Percentiles rank a stretch among this genome's conserved stretches.
Evolutionary conservation across 1,140 invertebrate genomes (phyloP).

Genomic region (Tetraneura akinire): DNA sequence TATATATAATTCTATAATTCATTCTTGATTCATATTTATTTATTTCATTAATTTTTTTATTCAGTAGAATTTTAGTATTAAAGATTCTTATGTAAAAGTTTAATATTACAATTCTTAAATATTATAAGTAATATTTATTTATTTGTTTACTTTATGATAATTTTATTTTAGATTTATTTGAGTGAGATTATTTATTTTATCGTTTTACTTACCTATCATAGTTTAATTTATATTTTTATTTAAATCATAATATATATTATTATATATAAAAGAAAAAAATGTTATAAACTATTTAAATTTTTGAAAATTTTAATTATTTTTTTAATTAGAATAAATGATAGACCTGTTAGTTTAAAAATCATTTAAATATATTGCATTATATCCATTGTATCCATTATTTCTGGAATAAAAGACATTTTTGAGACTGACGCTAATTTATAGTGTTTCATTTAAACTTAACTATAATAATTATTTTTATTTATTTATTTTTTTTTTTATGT

Average conservation of each 20-base stretch:
- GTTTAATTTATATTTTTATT: slow-evolving; percentile 44
- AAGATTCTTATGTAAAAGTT: not conserved
- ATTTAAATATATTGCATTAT: not conserved
- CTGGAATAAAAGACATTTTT: slow-evolving; percentile 49
- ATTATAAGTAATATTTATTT: slow-evolving; percentile 9
- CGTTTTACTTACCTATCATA: slow-evolving; percentile 40
- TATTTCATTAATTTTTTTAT: slow-evolving; percentile 1
- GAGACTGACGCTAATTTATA: slow-evolving; percentile 45
- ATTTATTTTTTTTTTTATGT: slow-evolving; percentile 9
- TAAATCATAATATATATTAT: slow-evolving; percentile 5
- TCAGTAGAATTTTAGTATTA: not conserved
- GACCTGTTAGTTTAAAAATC: not conserved
- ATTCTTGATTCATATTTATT: slow-evolving; percentile 1
- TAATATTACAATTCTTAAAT: not conserved
- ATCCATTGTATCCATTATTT: slow-evolving; percentile 24
- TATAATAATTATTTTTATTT: not conserved
- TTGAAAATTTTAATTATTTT: slow-evolving; percentile 32
- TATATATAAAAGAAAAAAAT: slow-evolving; percentile 11
- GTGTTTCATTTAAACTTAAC: slow-evolving; percentile 28
- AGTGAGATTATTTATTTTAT: slow-evolving; percentile 51
- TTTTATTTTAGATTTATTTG: slow-evolving; percentile 41
- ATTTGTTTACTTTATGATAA: slow-evolving; percentile 11
- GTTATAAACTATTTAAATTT: slow-evolving; percentile 25
- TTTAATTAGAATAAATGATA: not conserved
- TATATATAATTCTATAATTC: not conserved